Base-by-base conservation (phyloP, 2,113 vertebrate species). In the Daubentonia madagascariensis region DNA sequence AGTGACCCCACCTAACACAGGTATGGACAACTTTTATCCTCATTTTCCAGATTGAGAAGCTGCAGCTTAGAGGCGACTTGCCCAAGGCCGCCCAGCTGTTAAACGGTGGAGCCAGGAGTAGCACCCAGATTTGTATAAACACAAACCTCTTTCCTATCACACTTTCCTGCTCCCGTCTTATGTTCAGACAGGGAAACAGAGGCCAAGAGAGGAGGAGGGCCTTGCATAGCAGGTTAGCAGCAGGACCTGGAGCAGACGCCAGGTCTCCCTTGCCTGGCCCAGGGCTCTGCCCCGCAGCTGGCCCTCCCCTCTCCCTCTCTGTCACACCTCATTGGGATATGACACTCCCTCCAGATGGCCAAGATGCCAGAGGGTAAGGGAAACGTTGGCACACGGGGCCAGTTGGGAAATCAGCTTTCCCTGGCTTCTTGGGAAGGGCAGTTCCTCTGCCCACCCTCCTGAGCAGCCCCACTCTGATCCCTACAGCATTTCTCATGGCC, bases 301-400 rank as follows among this genome's bases (percentile, higher is more conserved):
- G 14, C 48, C 35, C 32, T 18, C 50, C 11, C 20, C 16, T 35
- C 5, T 52, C 30, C 25, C 3, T 75, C 22, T 32, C 30, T 18
- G n/a, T 85, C 85, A 50, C 18, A 35, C 54, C 61, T 90, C 72
- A 40, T 83, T 32, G 86, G 83, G 57, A 91, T 37, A 11, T 30
- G 72, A 92, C 75, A 85, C 85, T 91, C 81, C 54, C 73, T 93
- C 65, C 67, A 63, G 83, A 83, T 92, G 87, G 75, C 57, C n/a
- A 76, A 54, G 35, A 85, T 25, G 83, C 83, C 96, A 72, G 22
- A 45, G 17, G 40, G 83, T 94, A 61, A 81, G 76, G 23, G 70
- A 85, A 85, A 48, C 28, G 7, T 25, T 57, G 85, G 97, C 92
- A 50, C 57, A 7, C n/a, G 25, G 32, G 48, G 28, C 57, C 6